These are phyloP conservation scores for Microplitis demolitor DNA, from an alignment of 1,140 invertebrate genomes.

Conservation along the genomic window DNA sequence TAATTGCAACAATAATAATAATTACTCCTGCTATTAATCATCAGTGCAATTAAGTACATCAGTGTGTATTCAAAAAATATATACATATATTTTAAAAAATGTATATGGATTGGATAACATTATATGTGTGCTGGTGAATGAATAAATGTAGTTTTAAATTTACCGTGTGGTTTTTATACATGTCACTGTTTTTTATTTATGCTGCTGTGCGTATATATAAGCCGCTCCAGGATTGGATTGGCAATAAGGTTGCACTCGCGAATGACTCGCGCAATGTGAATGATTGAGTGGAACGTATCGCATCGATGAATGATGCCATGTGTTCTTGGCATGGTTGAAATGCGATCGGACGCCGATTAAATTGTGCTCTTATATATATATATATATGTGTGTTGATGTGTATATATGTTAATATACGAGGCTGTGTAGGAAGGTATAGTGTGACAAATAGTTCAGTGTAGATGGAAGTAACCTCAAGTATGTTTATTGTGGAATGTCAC, in stretches of 20 bases:
- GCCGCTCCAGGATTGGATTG: background rate
- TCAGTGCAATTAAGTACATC: no score
- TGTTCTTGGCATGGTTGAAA: background rate
- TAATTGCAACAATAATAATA: no score
- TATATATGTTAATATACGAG: background rate
- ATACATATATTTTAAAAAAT: no score
- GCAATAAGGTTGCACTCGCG: background rate
- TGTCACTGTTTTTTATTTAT: no score
- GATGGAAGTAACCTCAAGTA: background rate
- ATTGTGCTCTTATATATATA: background rate
- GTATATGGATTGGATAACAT: background rate
- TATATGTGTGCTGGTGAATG: background rate
- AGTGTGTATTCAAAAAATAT: no score
- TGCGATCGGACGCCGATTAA: conserved; percentile 12
- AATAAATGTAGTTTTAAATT: no score
- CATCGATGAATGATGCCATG: conserved; percentile 13
- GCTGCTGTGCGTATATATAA: no score
- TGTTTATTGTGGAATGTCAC: background rate
- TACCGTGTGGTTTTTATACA: no score
- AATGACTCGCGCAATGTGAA: conserved; percentile 9
- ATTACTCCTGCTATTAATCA: no score
- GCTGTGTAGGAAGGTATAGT: background rate
- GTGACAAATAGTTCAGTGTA: background rate
- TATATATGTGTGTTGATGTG: background rate
- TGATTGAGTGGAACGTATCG: conserved; percentile 12